These are phyloP conservation scores for Bombus fervidus DNA, from an alignment of 1,140 invertebrate genomes.

Conservation along the genomic window DNA sequence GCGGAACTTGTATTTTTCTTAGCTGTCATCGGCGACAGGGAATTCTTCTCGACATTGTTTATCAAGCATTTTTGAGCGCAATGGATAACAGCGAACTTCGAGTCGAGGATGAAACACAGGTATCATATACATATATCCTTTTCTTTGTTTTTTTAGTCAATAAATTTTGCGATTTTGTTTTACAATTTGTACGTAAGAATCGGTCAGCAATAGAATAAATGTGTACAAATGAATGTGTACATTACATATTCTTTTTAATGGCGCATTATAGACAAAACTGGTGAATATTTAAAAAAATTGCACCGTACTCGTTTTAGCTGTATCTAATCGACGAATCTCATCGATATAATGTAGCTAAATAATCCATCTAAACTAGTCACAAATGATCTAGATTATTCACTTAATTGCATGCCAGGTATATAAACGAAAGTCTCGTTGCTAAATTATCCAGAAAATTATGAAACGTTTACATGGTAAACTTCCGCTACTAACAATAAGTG, in stretches of 20 bases:
- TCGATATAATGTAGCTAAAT: constrained; percentile 3
- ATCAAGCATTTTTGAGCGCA: constrained; percentile 3
- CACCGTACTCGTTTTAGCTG: not conserved
- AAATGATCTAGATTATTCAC: not conserved
- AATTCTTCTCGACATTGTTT: not conserved
- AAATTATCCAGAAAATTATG: constrained; percentile 4
- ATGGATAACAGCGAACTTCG: constrained; percentile 64
- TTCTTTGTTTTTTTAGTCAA: not conserved
- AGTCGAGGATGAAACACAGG: constrained; percentile 70
- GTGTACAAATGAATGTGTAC: not conserved
- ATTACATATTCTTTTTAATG: not conserved
- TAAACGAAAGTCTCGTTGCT: not conserved
- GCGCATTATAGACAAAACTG: not conserved
- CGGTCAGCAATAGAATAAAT: not conserved
- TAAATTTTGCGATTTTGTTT: not conserved
- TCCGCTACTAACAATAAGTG: not conserved
- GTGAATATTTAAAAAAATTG: constrained; percentile 11
- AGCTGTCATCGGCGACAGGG: not conserved
- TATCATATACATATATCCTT: constrained; percentile 34
- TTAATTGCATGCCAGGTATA: not conserved
- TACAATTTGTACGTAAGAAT: not conserved
- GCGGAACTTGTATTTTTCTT: not conserved
- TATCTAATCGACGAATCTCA: constrained; percentile 31
- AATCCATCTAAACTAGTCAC: not conserved
- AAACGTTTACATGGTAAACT: not conserved